Base-by-base conservation (phyloP, 1,140 invertebrate species). In the Atta cephalotes region DNA sequence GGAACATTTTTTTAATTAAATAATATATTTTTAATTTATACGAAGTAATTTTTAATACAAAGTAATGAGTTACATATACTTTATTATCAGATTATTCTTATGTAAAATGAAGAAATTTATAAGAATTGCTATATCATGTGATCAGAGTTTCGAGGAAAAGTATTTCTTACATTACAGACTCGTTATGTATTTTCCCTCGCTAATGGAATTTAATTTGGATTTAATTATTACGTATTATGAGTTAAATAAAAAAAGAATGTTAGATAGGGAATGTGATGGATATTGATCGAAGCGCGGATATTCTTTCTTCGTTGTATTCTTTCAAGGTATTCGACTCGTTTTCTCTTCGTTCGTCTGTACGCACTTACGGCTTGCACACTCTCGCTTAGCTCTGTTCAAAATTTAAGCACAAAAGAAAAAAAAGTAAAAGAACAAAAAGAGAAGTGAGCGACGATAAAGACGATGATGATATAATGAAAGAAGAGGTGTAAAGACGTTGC, bases 261-360 rank as follows among this genome's bases (percentile, higher is more conserved):
- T 49, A 62, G 18, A 31, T 31, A 28, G 1, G 14, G 5, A 51
- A 63, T 10, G 25, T 31, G 14, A 82, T 62, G 53, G 25, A 12
- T 56, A 21, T 56, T 56, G 25, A 31, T 60, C 16, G 68, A 72
- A 25, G 2, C 35, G 39, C 25, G 21, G n/a, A 63, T 71, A 60
- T 51, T 77, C n/a, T 79, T 70, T 60, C 62, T 77, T 84, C 49
- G 60, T 80, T 62, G 21, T 70, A 84, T 87, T 87, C 82, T 84
- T 91, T 39, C 72, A 86, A 18, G 39, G 25, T 84, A 77, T 56
- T 74, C 16, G 39, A 81, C 45, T 76, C 68, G 70, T 85, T 81
- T 81, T 82, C 77, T 87, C 49, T 79, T 84, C 31, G 66, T 82
- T 78, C 31, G 45, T 63, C 21, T 76, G 80, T 70, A 56, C 14